phyloP scores from a whole-genome alignment of 1,140 invertebrate genomes.

The Eubasilissa regina region DNA sequence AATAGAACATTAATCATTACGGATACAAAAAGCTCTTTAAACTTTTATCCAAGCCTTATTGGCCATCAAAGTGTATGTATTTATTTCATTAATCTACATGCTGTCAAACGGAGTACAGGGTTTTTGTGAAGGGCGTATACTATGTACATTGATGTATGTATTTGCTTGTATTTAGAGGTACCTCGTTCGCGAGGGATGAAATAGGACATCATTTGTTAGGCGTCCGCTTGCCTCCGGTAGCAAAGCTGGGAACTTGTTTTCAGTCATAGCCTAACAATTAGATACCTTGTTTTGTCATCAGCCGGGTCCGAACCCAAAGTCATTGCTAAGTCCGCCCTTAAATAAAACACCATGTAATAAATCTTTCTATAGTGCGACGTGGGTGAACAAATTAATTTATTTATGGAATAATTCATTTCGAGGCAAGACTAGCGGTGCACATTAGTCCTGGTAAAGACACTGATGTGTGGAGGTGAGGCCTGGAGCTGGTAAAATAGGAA shows the following conservation, averaged over 20 bases:
- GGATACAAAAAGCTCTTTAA: too few species aligned
- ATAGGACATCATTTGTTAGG: slow-evolving; percentile 21
- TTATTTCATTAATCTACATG: not conserved
- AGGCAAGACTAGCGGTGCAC: too few species aligned
- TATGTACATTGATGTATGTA: not conserved
- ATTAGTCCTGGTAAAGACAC: too few species aligned
- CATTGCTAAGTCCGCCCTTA: not conserved
- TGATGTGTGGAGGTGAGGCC: too few species aligned
- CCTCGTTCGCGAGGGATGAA: slow-evolving; percentile 10
- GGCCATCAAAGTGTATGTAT: too few species aligned
- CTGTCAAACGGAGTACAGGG: not conserved
- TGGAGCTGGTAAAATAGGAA: too few species aligned
- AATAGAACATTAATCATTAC: too few species aligned
- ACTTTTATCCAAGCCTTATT: too few species aligned
- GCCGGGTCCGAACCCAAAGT: not conserved
- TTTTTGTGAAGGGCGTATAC: too few species aligned
- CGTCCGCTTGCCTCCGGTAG: not conserved
- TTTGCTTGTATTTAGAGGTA: not conserved
- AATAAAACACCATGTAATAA: not conserved
- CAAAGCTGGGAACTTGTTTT: not conserved
- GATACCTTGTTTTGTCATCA: not conserved
- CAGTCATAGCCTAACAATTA: not conserved
- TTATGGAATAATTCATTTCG: too few species aligned
- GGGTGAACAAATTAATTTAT: too few species aligned
- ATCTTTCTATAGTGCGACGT: not conserved